A percentile compares a stretch with the other conserved stretches of the same genome.
These are phyloP conservation scores for Pseudolaguvia tuberculata DNA, from an alignment of 2,113 vertebrate species.

Conservation along the genomic window DNA sequence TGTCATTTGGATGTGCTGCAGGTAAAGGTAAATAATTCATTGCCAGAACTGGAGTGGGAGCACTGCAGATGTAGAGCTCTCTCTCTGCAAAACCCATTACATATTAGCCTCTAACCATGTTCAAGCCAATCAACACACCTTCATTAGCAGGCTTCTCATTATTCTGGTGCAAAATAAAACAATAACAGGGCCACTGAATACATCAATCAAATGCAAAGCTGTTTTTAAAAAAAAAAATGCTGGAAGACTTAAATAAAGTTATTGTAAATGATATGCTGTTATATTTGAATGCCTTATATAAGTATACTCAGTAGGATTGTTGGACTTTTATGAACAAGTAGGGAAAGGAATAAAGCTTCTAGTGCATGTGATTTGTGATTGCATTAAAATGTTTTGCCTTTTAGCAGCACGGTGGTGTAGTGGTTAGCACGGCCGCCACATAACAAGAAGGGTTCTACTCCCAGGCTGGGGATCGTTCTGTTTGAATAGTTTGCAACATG, in stretches of 20 bases:
- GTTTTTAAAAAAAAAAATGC: background rate
- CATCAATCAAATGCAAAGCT: background rate
- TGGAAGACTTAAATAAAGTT: background rate
- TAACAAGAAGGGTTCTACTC: no score
- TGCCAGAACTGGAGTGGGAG: conserved; percentile 33
- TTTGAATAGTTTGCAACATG: no score
- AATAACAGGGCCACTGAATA: background rate
- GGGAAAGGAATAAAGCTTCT: conserved; percentile 8
- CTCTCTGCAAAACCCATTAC: conserved; percentile 40
- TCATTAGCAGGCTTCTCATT: conserved; percentile 45
- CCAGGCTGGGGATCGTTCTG: no score
- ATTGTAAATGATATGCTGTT: background rate
- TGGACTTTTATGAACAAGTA: background rate
- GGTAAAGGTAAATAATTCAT: conserved; percentile 52
- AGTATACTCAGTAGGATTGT: background rate
- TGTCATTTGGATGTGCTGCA: conserved; percentile 39
- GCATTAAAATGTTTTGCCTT: no score
- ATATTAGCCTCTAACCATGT: conserved; percentile 38
- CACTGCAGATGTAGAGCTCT: conserved; percentile 37
- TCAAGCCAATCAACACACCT: conserved; percentile 35
- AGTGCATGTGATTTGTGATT: no score
- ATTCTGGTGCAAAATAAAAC: conserved; percentile 1
- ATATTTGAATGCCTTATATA: background rate
- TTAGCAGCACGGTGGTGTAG: no score
- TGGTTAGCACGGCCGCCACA: no score